A percentile compares a stretch with the other conserved stretches of the same genome.
phyloP scores from a whole-genome alignment of 2,888 invertebrate genomes.

The Epirrhoe alternata region DNA sequence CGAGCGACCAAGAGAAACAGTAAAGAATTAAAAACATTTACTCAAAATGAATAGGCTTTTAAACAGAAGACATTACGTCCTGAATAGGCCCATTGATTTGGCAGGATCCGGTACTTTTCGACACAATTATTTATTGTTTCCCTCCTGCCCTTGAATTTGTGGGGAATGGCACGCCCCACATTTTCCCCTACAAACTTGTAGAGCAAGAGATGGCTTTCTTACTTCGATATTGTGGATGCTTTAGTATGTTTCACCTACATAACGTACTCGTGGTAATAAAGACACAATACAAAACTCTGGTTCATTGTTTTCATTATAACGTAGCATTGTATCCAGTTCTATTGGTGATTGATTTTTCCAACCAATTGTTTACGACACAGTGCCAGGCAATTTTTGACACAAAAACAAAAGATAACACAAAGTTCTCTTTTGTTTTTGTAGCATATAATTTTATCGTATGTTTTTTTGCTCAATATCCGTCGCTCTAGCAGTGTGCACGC shows the following conservation, averaged over 20 bases:
- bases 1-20: background rate
- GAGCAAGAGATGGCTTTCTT: constrained; percentile 7
- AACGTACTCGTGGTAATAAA: background rate
- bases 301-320: constrained; percentile 2
- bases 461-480: background rate
- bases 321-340: background rate
- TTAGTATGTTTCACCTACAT: background rate
- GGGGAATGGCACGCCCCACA: constrained; percentile 50
- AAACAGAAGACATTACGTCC: constrained; percentile 42
- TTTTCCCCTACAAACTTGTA: constrained; percentile 40
- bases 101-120: constrained; percentile 48
- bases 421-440: background rate
- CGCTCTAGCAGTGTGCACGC: background rate
- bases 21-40: constrained; percentile 1
- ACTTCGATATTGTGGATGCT: background rate
- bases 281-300: background rate
- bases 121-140: constrained; percentile 57
- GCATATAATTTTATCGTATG: background rate
- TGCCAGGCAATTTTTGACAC: background rate
- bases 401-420: too few relatives aligned
- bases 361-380: background rate
- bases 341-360: background rate
- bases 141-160: constrained; percentile 50
- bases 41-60: constrained; percentile 30
- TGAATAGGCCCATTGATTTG: constrained; percentile 48